phyloP scores from a whole-genome alignment of 35 echinoderm and acorn worm genomes.

The Diadema setosum region DNA sequence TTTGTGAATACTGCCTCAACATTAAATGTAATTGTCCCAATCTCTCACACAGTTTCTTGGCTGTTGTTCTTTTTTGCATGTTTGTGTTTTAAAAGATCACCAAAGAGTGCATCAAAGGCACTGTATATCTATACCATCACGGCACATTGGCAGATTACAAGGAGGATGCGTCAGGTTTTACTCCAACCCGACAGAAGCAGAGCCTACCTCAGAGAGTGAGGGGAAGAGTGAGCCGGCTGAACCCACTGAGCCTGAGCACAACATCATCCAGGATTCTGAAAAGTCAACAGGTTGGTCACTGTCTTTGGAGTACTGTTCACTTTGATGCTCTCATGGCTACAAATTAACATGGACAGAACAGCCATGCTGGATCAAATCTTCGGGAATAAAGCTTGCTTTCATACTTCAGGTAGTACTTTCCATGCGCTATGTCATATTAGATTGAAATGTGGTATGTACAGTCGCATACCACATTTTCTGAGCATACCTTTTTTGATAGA shows the following conservation, averaged over 20 bases:
- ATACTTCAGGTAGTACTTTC: background rate
- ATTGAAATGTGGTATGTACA: background rate
- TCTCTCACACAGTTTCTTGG: background rate
- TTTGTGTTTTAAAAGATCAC: background rate
- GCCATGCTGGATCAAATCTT: background rate
- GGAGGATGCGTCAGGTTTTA: background rate
- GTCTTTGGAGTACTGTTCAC: background rate
- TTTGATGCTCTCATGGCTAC: background rate
- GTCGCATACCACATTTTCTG: background rate
- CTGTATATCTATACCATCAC: background rate
- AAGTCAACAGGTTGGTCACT: constrained; percentile 33
- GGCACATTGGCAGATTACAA: background rate
- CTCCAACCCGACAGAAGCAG: background rate
- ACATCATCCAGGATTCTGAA: constrained; percentile 72
- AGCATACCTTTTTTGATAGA: background rate
- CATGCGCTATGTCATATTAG: background rate
- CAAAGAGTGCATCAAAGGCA: background rate
- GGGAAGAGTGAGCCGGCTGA: background rate
- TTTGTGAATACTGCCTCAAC: background rate
- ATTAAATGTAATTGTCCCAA: background rate
- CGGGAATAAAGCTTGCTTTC: background rate
- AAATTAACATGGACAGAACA: background rate
- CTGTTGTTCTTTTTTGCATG: background rate
- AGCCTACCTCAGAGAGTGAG: background rate
- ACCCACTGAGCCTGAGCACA: constrained; percentile 25